These are phyloP conservation scores for Carassius carassius DNA, from an alignment of 2,113 vertebrate genomes.

Conservation along the genomic window DNA sequence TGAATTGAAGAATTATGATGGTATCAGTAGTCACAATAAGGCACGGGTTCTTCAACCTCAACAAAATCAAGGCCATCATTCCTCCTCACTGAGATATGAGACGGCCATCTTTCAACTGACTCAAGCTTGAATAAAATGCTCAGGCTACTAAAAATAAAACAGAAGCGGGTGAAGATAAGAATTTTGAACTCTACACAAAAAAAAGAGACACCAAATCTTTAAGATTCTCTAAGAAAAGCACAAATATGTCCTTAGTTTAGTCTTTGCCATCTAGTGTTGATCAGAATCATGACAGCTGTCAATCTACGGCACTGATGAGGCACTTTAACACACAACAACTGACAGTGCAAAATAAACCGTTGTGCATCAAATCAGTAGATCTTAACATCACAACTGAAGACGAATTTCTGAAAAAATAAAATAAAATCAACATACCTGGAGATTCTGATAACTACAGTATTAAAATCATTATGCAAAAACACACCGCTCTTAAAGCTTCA, in stretches of 20 bases:
- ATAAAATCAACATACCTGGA: constrained; percentile 38
- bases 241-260: not conserved
- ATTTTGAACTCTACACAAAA: not conserved
- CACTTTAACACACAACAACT: not conserved
- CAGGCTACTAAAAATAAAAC: not conserved
- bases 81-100: not conserved
- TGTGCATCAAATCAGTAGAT: not conserved
- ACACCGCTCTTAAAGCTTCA: not conserved
- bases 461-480: not conserved
- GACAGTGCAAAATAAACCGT: not conserved
- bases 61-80: not conserved
- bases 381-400: not conserved
- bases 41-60: constrained; percentile 35
- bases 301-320: not conserved
- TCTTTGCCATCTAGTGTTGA: not conserved
- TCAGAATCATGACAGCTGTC: constrained; percentile 7
- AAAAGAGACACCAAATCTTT: not conserved
- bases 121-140: not conserved
- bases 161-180: not conserved
- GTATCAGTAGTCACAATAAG: constrained; percentile 36
- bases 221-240: not conserved
- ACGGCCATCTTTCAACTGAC: not conserved
- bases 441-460: constrained; percentile 34
- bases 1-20: not conserved
- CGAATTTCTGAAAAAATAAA: not conserved